phyloP scores from a whole-genome alignment of 2,797 vertebrate genomes.

The Aulostomus chinensis region DNA sequence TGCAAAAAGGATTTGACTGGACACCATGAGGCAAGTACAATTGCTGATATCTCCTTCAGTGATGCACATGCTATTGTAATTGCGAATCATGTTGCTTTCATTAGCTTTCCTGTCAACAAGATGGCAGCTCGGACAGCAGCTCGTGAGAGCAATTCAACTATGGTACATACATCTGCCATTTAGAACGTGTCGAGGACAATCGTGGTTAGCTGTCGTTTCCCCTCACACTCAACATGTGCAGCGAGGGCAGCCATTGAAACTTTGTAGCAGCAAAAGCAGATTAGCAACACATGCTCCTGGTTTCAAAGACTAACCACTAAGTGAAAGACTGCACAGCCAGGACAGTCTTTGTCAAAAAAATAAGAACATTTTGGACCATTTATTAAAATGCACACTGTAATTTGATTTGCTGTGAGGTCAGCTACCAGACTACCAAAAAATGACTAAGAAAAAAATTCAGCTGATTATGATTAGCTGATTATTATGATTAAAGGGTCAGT shows the following conservation, averaged over 20 bases:
- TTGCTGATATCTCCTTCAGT: conserved; percentile 1
- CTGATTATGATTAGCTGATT: conserved; percentile 28
- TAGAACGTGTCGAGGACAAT: conserved; percentile 16
- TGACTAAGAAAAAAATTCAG: neutral
- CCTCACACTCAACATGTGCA: conserved; percentile 10
- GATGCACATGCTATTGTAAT: conserved; percentile 30
- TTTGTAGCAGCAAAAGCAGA: conserved; percentile 6
- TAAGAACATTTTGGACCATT: neutral
- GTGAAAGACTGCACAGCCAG: neutral
- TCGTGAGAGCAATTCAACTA: conserved; percentile 21
- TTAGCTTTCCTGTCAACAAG: conserved; percentile 43
- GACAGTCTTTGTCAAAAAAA: conserved; percentile 12
- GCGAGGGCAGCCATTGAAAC: conserved; percentile 3
- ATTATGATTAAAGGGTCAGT: conserved; percentile 3
- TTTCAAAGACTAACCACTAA: conserved; percentile 1
- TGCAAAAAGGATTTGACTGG: neutral
- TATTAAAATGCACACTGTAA: neutral
- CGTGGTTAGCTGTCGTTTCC: conserved; percentile 27
- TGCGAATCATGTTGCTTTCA: conserved; percentile 15
- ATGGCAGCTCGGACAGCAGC: conserved; percentile 20
- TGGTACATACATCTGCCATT: conserved; percentile 39
- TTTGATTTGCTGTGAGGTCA: conserved; percentile 5
- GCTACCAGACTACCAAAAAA: no score
- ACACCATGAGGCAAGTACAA: neutral
- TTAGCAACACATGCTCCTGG: conserved; percentile 6